Base-by-base conservation (phyloP, 2,888 invertebrate genomes). In the Adelphocoris suturalis region DNA sequence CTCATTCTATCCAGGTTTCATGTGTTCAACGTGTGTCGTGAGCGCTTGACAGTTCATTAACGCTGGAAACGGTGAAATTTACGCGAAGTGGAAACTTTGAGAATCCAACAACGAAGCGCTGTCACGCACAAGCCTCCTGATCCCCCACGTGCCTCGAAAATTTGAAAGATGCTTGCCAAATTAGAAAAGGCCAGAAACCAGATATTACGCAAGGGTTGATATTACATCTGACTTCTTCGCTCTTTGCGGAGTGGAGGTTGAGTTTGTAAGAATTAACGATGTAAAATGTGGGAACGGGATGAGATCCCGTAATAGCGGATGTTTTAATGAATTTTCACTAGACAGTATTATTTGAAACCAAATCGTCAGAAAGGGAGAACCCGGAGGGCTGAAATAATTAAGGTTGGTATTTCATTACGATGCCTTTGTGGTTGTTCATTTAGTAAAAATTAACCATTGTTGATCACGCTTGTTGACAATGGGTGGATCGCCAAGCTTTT, bases 331-430 rank as follows among this genome's bases (percentile, higher is more conserved):
- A 57, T 57, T 57, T 57, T n/a, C 57, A 57, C 57, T 5, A n/a
- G 57, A n/a, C 57, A 57, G 57, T 57, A n/a, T 57, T 57, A 16
- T 57, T 57, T 57, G n/a, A 57, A 57, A 57, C n/a, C 57, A 57
- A 57, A 57, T 57, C 57, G 57, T 57, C n/a, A n/a, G 57, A n/a
- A 57, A 7, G 57, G n/a, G 57, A 57, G 57, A 16, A n/a, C 57
- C 57, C 57, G 7, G 57, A n/a, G 57, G n/a, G n/a, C n/a, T 68
- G 0, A 23, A 68, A 68, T 68, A 68, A 68, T 68, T 68, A 68
- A 68, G 19, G 68, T 68, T 68, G 68, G 68, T 23, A 23, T 68
- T 68, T 68, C n/a, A 23, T 68, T 19, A 27, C 23, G 23, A 68
- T 68, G 23, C 68, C 27, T 27, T 68, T 68, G 68, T 23, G 23